Evolutionary conservation across 1,140 invertebrate genomes (phyloP), one percentile per base, ranked within the genome.

Genomic region (Meloidogyne hapla): DNA sequence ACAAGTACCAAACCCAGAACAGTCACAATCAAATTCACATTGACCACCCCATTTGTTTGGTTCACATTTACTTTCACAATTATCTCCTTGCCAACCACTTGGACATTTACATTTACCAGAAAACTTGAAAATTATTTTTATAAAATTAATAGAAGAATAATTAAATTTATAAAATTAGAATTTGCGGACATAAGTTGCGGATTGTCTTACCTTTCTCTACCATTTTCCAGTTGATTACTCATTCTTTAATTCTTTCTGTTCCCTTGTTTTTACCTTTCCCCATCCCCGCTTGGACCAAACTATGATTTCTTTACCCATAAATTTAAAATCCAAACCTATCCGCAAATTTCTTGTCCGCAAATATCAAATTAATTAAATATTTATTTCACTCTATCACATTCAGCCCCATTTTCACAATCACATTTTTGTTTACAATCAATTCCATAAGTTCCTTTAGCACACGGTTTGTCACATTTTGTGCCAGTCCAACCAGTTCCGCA

Each of bases 321-420:
- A n/a, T n/a, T n/a, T n/a, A n/a, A n/a, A n/a, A n/a, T n/a, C n/a
- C n/a, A n/a, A n/a, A n/a, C n/a, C n/a, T n/a, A n/a, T n/a, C n/a
- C n/a, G n/a, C n/a, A 33, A 33, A 33, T 33, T 1, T 33, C 8
- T 33, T 33, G 3, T 33, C 33, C 33, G 8, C 33, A 33, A 33
- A 33, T 33, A 33, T 33, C 33, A 33, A 33, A 33, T 5, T 33
- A 33, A 5, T 33, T 0, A 33, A 33, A 33, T 90, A 88, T 18
- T 94, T 94, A 66, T 91, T 92, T 64, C n/a, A 91, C 89, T 74
- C 92, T 89, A 88, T 96, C 91, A 88, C 94, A 97, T 71, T 23
- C 85, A 12, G 93, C 94, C 45, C 91, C 91, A 88, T 98, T 98
- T 86, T 96, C 93, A 88, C 96, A 99, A 3, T 91, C 90, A 87